Evolutionary conservation across 2,113 vertebrate genomes (phyloP), one percentile per base, ranked within the genome.

Genomic region (Eclectus roratus): DNA sequence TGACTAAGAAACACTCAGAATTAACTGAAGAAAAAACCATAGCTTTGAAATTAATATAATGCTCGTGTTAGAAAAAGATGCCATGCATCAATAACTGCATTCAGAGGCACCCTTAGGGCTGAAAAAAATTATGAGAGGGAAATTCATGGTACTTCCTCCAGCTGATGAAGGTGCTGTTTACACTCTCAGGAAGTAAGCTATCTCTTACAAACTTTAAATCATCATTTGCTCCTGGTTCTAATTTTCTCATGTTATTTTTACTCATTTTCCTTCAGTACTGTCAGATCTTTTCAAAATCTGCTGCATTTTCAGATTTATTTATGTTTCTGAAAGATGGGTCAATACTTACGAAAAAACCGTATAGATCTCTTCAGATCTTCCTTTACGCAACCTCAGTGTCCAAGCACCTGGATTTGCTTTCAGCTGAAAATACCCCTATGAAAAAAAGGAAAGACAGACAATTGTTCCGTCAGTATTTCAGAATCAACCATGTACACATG

Each of bases 361-460:
- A 96, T 99, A 99, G 95, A 99, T 99, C 41, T 99, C 99, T 93
- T 99, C 98, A 7, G 99, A 99, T 91, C 98, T 98, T 78, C 99
- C 99, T 98, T 99, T 98, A n/a, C 99, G 99, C 90, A 99, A 93
- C 72, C 98, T 98, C 71, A 99, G 95, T 3, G 80, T 98, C 99
- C 99, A 99, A 52, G 99, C 98, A 37, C 99, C 99, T 29, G 99
- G 99, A 94, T 99, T 99, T 87, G 99, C 99, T 98, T 99, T 99
- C 91, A 99, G 96, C 85, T 99, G 99, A 97, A 99, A 99, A 98
- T 99, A 99, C 2, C 99, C 99, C 99, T 99, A 95, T 17, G 43
- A 77, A 70, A 79, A 90, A 96, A 68, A 70, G 61, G 76, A 74
- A 33, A 70, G 25, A 58, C 33, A 52, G 17, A 5, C 17, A 43